Percentiles rank a stretch among this genome's conserved stretches.
phyloP scores from a whole-genome alignment of 2,113 vertebrate genomes.

The Xenus cinereus region DNA sequence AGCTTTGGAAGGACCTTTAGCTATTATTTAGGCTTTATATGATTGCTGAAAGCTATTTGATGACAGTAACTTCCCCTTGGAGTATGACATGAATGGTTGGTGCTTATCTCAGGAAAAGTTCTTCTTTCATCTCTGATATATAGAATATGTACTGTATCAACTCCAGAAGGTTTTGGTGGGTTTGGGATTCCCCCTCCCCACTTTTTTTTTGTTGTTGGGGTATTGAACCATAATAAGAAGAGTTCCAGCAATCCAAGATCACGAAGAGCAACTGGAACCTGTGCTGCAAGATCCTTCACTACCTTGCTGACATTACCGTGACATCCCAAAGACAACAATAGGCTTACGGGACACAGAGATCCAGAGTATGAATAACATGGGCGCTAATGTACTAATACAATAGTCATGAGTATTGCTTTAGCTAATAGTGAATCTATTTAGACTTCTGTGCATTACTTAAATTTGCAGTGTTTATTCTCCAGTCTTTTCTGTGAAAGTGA shows the following conservation, averaged over 20 bases:
- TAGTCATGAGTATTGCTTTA: not conserved
- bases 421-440: not conserved
- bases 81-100: not conserved
- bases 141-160: not conserved
- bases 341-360: not conserved
- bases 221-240: not conserved
- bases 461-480: not conserved
- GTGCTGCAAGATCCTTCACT: not conserved
- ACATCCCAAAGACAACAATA: not conserved
- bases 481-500: not conserved
- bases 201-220: accelerated
- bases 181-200: accelerated
- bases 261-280: not conserved
- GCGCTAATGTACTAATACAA: not conserved
- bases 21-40: not conserved
- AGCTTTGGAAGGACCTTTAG: not conserved
- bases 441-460: not conserved
- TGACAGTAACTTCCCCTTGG: not conserved
- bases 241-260: not conserved
- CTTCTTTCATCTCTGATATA: not conserved
- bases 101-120: not conserved
- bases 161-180: not conserved
- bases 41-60: not conserved
- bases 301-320: not conserved
- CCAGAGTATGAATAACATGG: not conserved